Evolutionary conservation across 2,797 vertebrate species (phyloP), one percentile per base, ranked within the genome.

Genomic region (Atherinosoma microstoma): DNA sequence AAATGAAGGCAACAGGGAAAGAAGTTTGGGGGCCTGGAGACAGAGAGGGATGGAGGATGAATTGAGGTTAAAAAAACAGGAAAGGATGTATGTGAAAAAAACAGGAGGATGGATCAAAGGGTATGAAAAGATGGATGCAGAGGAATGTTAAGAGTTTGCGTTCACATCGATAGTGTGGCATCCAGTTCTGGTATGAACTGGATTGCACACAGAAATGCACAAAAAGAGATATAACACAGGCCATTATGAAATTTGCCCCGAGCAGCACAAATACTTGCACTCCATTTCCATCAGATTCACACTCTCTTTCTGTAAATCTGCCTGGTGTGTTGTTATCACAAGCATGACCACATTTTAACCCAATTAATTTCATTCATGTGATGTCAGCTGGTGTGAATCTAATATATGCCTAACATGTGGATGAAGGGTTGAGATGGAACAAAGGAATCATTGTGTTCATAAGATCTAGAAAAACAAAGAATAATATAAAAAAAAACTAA

Each of bases 111-210:
- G 60, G 78, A 78, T 3, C 12, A 62, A 64, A 24, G 18, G 54
- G 82, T 81, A 77, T 76, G 70, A 65, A 80, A 8, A 35, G 34
- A 36, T 36, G 10, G 36, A 80, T 70, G 66, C 29, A 57, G 64
- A 64, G 68, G 42, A 62, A 73, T 67, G 67, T 61, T 72, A 56
- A 68, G 65, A 70, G 63, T 76, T 65, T 77, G 80, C 35, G 53
- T 61, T 73, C 77, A 54, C 71, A 77, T 87, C 74, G 70, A 79
- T 81, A 78, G 73, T 34, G 69, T 54, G 67, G 40, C 20, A 49
- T 71, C 76, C 30, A 32, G 30, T 66, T 83, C 64, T 75, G 75
- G 42, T 87, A 81, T 88, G 83, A 76, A 78, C 74, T 73, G 32
- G 36, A 76, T 38, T 61, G 42, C 32, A 64, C 9, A 71, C 27